Evolutionary conservation across 2,888 invertebrate genomes (phyloP).

Genomic region (Salpingus planirostris): DNA sequence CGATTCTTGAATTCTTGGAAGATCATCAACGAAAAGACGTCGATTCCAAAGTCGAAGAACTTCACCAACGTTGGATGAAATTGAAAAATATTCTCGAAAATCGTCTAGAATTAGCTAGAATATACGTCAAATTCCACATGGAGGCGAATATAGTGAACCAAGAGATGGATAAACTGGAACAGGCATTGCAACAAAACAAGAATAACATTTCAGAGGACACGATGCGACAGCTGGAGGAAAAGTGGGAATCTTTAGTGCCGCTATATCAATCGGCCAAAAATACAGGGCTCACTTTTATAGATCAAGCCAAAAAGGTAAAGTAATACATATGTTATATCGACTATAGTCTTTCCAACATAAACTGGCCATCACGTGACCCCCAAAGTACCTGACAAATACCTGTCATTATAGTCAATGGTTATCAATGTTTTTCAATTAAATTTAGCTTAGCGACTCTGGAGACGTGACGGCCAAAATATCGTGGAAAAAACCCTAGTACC

Average conservation of each 20-base stretch:
- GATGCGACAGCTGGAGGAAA: constrained; percentile 49
- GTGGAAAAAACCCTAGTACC: too few species aligned
- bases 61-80: constrained; percentile 56
- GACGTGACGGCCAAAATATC: too few species aligned
- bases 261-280: constrained; percentile 57
- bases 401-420: too few species aligned
- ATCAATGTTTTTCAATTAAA: too few species aligned
- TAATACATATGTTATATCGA: not conserved
- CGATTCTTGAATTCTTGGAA: constrained; percentile 54
- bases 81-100: constrained; percentile 51
- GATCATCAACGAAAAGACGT: constrained; percentile 56
- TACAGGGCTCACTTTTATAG: constrained; percentile 58
- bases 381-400: too few species aligned
- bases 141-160: constrained; percentile 56
- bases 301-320: constrained; percentile 48
- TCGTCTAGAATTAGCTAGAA: constrained; percentile 56
- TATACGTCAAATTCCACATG: constrained; percentile 65
- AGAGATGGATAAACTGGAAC: constrained; percentile 57
- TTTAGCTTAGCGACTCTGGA: too few species aligned
- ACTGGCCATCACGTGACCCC: too few species aligned
- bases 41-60: constrained; percentile 52
- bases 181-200: constrained; percentile 43
- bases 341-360: too few species aligned
- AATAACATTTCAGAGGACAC: constrained; percentile 45
- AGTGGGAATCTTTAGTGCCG: constrained; percentile 56